A percentile compares a stretch with the other conserved stretches of the same genome.
These are phyloP conservation scores for Drosophila guanche DNA, from an alignment of 1,140 invertebrate genomes.

Conservation along the genomic window DNA sequence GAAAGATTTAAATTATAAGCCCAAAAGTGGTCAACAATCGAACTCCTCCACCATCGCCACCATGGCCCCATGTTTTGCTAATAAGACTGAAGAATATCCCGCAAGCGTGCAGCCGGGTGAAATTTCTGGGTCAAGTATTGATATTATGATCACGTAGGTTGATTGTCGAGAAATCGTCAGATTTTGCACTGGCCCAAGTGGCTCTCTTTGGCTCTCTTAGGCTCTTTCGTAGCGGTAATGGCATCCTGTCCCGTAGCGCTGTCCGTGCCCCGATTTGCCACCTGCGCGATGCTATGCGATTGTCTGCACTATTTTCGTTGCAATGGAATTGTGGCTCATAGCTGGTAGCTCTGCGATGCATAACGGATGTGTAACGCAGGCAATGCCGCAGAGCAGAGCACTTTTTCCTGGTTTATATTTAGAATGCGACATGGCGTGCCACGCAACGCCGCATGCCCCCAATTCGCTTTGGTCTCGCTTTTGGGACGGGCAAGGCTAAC, in stretches of 20 bases:
- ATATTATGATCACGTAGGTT: slow-evolving; percentile 77
- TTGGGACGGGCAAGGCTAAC: slow-evolving; percentile 63
- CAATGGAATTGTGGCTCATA: slow-evolving; percentile 1
- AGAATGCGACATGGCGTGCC: slow-evolving; percentile 52
- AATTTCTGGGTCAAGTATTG: slow-evolving; percentile 77
- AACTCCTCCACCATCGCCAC: slow-evolving; percentile 37
- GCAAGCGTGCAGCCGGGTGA: slow-evolving; percentile 21
- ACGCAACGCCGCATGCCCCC: slow-evolving; percentile 49
- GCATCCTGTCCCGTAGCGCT: slow-evolving; percentile 55
- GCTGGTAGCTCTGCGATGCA: not conserved
- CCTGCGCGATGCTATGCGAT: slow-evolving; percentile 75
- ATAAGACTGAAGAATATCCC: no score
- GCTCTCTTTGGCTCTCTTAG: not conserved
- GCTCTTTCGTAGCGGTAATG: slow-evolving; percentile 38
- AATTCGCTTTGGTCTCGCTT: slow-evolving; percentile 52
- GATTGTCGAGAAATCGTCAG: slow-evolving; percentile 67
- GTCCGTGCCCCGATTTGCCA: slow-evolving; percentile 68
- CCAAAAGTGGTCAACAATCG: slow-evolving; percentile 33
- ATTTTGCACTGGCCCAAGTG: slow-evolving; percentile 15
- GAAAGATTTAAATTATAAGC: slow-evolving; percentile 27
- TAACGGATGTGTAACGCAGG: slow-evolving; percentile 21
- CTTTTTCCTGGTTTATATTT: slow-evolving; percentile 65
- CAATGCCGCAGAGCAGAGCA: slow-evolving; percentile 22
- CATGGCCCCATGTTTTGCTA: slow-evolving; percentile 10
- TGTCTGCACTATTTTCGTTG: slow-evolving; percentile 66